Percentiles rank a stretch among this genome's conserved stretches.
Evolutionary conservation across 1,140 invertebrate species (phyloP).

Genomic region (Bradynema listronoti): DNA sequence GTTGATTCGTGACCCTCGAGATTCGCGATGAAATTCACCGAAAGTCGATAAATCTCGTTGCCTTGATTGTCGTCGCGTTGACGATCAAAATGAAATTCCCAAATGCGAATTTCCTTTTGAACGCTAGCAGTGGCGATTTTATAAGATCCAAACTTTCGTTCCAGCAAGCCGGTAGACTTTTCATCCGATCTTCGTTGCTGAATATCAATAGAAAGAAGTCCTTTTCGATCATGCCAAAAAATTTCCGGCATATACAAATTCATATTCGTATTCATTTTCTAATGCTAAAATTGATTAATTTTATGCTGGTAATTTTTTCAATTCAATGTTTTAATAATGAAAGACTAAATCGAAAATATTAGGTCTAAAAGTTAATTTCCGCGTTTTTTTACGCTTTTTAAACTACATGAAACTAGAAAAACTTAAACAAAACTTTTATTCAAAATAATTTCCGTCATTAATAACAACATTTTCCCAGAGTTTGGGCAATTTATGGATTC

Average conservation of each 20-base stretch:
- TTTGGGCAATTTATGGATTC: too few species aligned
- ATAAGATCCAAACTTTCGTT: conserved; percentile 13
- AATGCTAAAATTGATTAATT: too few species aligned
- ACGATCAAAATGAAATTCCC: conserved; percentile 39
- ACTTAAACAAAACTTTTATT: too few species aligned
- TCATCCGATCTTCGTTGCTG: conserved; percentile 11
- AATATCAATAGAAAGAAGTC: conserved; percentile 34
- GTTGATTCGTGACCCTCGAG: conserved; percentile 29
- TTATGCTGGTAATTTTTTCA: too few species aligned
- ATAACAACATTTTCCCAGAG: too few species aligned
- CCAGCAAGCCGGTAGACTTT: neutral
- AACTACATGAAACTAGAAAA: too few species aligned
- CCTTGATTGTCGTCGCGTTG: conserved; percentile 18
- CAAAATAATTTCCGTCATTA: too few species aligned
- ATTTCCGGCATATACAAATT: conserved; percentile 43
- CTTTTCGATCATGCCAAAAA: conserved; percentile 39
- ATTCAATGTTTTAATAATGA: too few species aligned
- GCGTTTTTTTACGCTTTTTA: too few species aligned
- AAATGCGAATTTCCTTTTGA: conserved; percentile 42
- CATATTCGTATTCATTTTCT: too few species aligned
- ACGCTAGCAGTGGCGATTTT: conserved; percentile 42
- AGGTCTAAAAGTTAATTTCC: too few species aligned
- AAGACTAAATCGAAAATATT: too few species aligned
- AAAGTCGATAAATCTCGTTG: conserved; percentile 5
- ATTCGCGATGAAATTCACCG: conserved; percentile 39